Conservation (phyloP, 2,113 vertebrate genomes). For the Macaca nemestrina region DNA sequence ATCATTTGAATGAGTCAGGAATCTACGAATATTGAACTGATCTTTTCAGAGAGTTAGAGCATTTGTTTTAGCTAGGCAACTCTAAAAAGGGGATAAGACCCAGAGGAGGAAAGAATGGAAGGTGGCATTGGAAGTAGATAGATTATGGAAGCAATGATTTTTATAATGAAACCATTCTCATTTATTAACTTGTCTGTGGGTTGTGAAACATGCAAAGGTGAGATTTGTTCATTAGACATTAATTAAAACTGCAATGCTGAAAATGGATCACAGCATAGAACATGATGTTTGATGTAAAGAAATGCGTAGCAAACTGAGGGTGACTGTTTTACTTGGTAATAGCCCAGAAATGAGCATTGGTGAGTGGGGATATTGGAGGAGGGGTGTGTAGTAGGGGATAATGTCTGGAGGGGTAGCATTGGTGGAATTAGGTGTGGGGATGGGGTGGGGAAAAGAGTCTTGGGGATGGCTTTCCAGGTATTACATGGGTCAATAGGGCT, state of each 20-base stretch:
- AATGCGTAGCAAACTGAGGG: not conserved
- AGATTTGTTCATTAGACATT: not conserved
- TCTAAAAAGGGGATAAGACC: not conserved
- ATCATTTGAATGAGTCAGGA: not conserved
- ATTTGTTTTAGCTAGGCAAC: not conserved
- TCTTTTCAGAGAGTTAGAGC: not conserved
- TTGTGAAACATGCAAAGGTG: not conserved
- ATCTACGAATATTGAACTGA: not conserved
- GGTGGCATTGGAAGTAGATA: not conserved
- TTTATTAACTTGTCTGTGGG: not conserved
- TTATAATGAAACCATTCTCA: not conserved
- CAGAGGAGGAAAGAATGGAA: not conserved
- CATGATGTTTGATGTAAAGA: not conserved
- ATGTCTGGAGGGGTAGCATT: not conserved
- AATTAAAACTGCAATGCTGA: not conserved
- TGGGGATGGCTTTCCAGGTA: not conserved
- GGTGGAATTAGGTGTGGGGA: not conserved
- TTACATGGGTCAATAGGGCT: not conserved
- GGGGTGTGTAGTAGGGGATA: too few species aligned
- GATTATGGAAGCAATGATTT: not conserved
- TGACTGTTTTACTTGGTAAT: not conserved
- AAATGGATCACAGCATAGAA: not conserved
- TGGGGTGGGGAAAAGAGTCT: not conserved
- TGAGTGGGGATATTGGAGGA: not conserved
- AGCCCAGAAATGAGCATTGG: not conserved